These are phyloP conservation scores for Archocentrus centrarchus DNA, from an alignment of 2,113 vertebrate species.

Conservation along the genomic window DNA sequence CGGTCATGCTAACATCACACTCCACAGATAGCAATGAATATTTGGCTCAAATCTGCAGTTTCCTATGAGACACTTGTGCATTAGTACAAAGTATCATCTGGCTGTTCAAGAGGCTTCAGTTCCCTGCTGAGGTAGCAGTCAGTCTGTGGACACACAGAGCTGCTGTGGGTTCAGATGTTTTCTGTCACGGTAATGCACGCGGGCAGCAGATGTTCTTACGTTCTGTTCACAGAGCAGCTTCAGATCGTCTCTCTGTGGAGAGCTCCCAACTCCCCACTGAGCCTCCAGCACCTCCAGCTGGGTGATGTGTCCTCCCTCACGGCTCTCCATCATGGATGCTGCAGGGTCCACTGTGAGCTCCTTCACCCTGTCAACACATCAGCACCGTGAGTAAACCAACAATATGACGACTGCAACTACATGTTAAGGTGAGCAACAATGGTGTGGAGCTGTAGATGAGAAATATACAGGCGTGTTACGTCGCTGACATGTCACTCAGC, in stretches of 20 bases:
- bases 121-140: neutral
- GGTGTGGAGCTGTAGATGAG: neutral
- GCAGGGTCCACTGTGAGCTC: conserved; percentile 86
- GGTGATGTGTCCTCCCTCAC: conserved; percentile 84
- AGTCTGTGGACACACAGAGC: neutral
- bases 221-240: conserved; percentile 99
- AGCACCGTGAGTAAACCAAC: neutral
- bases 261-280: conserved; percentile 97
- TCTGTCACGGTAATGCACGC: neutral
- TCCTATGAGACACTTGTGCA: neutral
- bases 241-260: conserved; percentile 96
- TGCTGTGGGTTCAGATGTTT: neutral
- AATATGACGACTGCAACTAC: neutral
- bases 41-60: too few relatives aligned
- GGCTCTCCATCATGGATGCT: conserved; percentile 78
- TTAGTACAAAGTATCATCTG: neutral
- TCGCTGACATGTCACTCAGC: neutral
- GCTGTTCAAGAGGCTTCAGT: neutral
- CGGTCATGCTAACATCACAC: too few relatives aligned
- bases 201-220: conserved; percentile 79
- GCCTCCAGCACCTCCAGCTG: conserved; percentile 95
- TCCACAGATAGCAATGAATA: too few relatives aligned
- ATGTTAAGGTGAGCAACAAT: neutral
- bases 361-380: conserved; percentile 85
- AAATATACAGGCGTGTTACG: neutral